Conservation (phyloP, 2,888 invertebrate species). For the Ochropleura plecta region DNA sequence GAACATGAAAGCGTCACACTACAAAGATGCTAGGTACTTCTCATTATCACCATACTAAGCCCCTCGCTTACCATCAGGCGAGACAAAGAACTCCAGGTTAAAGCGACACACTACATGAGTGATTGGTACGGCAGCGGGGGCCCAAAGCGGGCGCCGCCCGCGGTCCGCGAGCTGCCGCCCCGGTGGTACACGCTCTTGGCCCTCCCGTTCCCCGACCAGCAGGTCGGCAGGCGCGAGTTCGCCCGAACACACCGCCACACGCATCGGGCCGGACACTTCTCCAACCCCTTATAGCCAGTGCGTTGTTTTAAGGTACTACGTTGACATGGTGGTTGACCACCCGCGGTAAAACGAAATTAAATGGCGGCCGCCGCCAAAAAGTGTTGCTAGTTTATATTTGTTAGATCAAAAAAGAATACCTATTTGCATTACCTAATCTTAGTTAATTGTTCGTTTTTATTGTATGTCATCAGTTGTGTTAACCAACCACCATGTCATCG, state of each 20-base stretch:
- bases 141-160: slow-evolving; percentile 80
- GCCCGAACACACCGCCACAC: slow-evolving; percentile 93
- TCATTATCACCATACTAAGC: slow-evolving; percentile 30
- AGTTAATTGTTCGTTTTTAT: slow-evolving; percentile 2
- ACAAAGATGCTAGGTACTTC: not conserved
- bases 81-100: slow-evolving; percentile 42
- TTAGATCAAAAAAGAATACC: slow-evolving; percentile 1
- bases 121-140: slow-evolving; percentile 76
- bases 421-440: not conserved
- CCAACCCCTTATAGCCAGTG: slow-evolving; percentile 93
- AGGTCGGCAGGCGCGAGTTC: slow-evolving; percentile 96
- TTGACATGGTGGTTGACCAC: slow-evolving; percentile 84
- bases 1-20: not conserved
- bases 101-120: slow-evolving; percentile 56
- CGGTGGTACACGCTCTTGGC: slow-evolving; percentile 97
- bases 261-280: slow-evolving; percentile 96
- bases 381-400: slow-evolving; percentile 2
- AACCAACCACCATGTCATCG: slow-evolving; percentile 80
- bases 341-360: slow-evolving; percentile 14
- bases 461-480: slow-evolving; percentile 38
- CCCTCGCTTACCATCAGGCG: slow-evolving; percentile 46
- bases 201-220: slow-evolving; percentile 98
- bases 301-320: slow-evolving; percentile 86
- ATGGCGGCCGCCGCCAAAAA: slow-evolving; percentile 9
- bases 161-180: slow-evolving; percentile 92